Base-by-base conservation (phyloP, 2,888 invertebrate species). In the Sussaba pulchella region DNA sequence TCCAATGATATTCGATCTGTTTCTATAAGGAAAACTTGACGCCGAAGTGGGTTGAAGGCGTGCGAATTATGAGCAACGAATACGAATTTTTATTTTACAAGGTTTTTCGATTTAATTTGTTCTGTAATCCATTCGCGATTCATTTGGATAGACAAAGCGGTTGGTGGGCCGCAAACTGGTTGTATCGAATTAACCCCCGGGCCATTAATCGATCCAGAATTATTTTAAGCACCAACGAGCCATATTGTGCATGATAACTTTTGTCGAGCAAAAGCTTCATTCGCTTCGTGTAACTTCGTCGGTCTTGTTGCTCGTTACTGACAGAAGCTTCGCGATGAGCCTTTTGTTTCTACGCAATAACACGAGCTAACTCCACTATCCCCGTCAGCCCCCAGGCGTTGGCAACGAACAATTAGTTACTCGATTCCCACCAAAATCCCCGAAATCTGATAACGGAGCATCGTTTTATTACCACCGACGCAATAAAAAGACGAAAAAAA, bases 141-240 rank as follows among this genome's bases (percentile, higher is more conserved):
- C 24, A 43, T 31, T 61, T 26, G 10, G 19, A 45, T 43, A 36
- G 69, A 43, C 36, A 8, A 19, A 19, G 24, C 24, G n/a, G 3
- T 43, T 52, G 10, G 12, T 45, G 45, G 47, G n/a, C 39, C 19
- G 21, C 45, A 64, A 19, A 59, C 12, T 57, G 26, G 17, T 69
- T 41, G 39, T 50, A 61, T 24, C 17, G 41, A n/a, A n/a, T n/a
- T n/a, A n/a, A 39, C 70, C 66, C 59, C 66, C 9, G 31, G 64
- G 59, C 41, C 31, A 57, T 19, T 4, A 26, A 66, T 39, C 36
- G 59, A 14, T 50, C 12, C 2, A 17, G 2, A 57, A 17, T 36
- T 31, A 14, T 8, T 26, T 14, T 31, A 10, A 14, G 9, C 31
- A 31, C 9, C 8, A 54, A 54, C 26, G 6, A n/a, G n/a, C 24